Evolutionary conservation across 2,797 vertebrate genomes (phyloP).

Genomic region (Argyrosomus regius): DNA sequence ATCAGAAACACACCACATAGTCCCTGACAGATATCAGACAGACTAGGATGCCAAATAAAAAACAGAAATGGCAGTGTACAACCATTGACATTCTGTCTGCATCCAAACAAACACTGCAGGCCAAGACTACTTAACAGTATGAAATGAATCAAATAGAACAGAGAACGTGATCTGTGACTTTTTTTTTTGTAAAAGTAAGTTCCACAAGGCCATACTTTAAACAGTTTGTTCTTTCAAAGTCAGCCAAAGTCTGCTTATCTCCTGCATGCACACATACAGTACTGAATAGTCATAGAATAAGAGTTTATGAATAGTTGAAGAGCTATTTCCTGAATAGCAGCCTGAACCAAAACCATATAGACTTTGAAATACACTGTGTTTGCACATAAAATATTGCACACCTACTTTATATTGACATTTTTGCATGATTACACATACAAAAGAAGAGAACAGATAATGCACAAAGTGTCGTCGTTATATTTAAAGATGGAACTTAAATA

Average conservation of each 20-base stretch:
- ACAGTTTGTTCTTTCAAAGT: constrained; percentile 31
- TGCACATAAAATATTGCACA: not conserved
- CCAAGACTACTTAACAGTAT: constrained; percentile 18
- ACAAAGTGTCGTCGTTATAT: not conserved
- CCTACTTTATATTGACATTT: not conserved
- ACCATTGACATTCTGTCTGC: constrained; percentile 61
- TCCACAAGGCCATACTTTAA: constrained; percentile 28
- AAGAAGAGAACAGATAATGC: not conserved
- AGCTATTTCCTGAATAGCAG: not conserved
- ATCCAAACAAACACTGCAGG: constrained; percentile 52
- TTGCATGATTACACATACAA: not conserved
- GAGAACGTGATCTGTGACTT: constrained; percentile 50
- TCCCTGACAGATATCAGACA: constrained; percentile 68
- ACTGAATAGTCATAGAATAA: not conserved
- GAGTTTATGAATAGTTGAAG: constrained; percentile 5
- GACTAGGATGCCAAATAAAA: constrained; percentile 59
- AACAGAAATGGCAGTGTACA: constrained; percentile 44
- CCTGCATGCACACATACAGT: constrained; percentile 15
- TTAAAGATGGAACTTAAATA: not conserved
- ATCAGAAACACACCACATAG: constrained; percentile 67
- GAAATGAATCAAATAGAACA: constrained; percentile 55
- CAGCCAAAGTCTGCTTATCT: constrained; percentile 37
- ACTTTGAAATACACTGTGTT: not conserved
- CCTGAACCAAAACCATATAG: not conserved
- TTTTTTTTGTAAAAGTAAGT: constrained; percentile 41